Evolutionary conservation across 2,888 invertebrate genomes (phyloP), one percentile per base, ranked within the genome.

Genomic region (Zygaena filipendulae): DNA sequence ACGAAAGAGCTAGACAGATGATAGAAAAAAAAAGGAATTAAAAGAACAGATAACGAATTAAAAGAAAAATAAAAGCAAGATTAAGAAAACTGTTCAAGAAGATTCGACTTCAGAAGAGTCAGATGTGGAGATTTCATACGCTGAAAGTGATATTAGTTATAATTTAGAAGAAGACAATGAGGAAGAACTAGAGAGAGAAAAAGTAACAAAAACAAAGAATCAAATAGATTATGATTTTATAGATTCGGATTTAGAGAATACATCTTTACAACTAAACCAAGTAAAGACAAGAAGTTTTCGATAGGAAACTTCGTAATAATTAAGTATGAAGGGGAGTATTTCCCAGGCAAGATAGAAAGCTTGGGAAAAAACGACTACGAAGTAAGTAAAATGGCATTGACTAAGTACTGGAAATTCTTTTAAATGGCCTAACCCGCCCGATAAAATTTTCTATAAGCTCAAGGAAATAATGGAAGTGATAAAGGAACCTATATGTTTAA

Each of bases 401-500:
- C 31, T 19, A n/a, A n/a, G n/a, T n/a, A 31, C 32, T 19, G 32
- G 36, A 25, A 33, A 33, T 27, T 19, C 33, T 11, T 36, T 33
- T 28, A 31, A 27, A 32, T 36, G 36, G 31, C 36, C 31, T 21
- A 25, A 36, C 11, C 23, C 22, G 14, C 31, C 36, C 11, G 33
- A 36, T 29, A 33, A 36, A 33, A 30, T 36, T 20, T 33, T 25
- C 19, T 36, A 28, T 28, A 30, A 30, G 9, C 20, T 18, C 22
- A 31, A 19, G 19, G 31, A 31, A 31, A 31, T 31, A 31, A 31
- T 24, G 4, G 21, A 31, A 24, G 31, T 23, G 13, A 27, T 31
- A 27, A 31, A 21, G 11, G 31, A 26, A 26, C 31, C 27, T 31
- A 31, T 29, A 25, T 27, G 23, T 26, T 25, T 25, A 30, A 30